These are phyloP conservation scores for Gasterosteus nipponicus DNA, from an alignment of 2,113 vertebrate species.

Conservation along the genomic window DNA sequence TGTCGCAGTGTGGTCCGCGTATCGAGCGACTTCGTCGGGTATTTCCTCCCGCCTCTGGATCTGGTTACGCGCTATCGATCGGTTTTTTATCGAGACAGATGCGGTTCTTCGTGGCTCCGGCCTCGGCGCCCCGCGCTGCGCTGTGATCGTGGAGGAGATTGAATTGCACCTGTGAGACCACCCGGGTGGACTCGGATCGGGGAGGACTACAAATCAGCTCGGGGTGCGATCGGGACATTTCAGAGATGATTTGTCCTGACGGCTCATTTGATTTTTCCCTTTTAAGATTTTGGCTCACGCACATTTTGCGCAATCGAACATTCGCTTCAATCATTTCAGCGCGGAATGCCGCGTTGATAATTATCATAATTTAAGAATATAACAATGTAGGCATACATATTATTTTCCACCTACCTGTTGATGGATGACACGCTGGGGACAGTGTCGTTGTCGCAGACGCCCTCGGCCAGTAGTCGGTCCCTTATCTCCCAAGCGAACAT, in stretches of 20 bases:
- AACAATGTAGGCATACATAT: no score
- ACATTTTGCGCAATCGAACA: neutral
- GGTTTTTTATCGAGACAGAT: constrained; percentile 94
- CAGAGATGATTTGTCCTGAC: neutral
- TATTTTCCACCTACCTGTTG: constrained; percentile 88
- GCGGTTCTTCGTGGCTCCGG: constrained; percentile 85
- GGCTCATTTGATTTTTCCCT: neutral
- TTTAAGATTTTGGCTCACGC: neutral
- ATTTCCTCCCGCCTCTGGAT: constrained; percentile 90
- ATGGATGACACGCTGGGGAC: constrained; percentile 98
- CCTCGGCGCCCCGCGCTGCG: constrained; percentile 82
- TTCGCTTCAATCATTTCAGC: neutral
- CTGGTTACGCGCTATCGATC: constrained; percentile 97
- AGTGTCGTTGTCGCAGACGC: constrained; percentile 97
- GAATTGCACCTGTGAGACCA: constrained; percentile 90
- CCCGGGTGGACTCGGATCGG: constrained; percentile 57
- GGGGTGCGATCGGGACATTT: constrained; percentile 15
- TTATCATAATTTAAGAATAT: no score
- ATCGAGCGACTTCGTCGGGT: constrained; percentile 86
- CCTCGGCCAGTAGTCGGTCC: constrained; percentile 94
- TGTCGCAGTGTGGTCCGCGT: constrained; percentile 80
- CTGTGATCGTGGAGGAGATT: constrained; percentile 84
- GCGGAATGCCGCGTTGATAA: neutral
- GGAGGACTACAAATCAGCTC: constrained; percentile 32
- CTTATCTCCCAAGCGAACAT: constrained; percentile 99